A percentile compares a stretch with the other conserved stretches of the same genome.
phyloP scores from a whole-genome alignment of 2,888 invertebrate species.

The Blastobasis lacticolella region DNA sequence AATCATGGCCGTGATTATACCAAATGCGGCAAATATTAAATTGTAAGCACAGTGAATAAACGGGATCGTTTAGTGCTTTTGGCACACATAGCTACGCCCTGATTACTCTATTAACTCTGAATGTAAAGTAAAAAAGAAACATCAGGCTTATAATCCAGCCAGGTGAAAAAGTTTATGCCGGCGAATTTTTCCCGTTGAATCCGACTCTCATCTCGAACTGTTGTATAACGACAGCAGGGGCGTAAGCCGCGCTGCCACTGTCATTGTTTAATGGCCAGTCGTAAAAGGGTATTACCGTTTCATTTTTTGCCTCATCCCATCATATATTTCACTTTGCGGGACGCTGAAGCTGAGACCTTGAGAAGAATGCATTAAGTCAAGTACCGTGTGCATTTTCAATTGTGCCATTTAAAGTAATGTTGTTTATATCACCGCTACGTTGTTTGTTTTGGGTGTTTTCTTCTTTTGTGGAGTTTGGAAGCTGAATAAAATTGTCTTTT shows the following conservation, averaged over 20 bases:
- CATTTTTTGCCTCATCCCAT: constrained; percentile 29
- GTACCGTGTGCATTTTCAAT: too few relatives aligned
- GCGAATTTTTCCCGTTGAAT: constrained; percentile 15
- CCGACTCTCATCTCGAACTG: constrained; percentile 19
- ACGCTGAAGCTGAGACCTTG: constrained; percentile 7
- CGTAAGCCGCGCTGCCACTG: constrained; percentile 27
- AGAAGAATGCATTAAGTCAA: background rate
- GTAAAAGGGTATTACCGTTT: constrained; percentile 40
- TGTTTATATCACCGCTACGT: too few relatives aligned
- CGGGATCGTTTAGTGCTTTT: constrained; percentile 15
- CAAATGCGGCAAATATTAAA: background rate
- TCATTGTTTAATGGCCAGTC: constrained; percentile 46
- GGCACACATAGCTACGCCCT: constrained; percentile 6
- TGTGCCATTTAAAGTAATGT: too few relatives aligned
- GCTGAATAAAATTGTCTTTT: constrained; percentile 2
- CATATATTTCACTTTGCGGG: constrained; percentile 19
- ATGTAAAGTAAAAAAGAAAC: constrained; percentile 13
- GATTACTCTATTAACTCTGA: constrained; percentile 18
- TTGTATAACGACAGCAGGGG: constrained; percentile 18
- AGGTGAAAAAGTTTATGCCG: constrained; percentile 19
- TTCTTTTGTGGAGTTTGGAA: too few relatives aligned
- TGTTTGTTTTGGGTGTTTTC: too few relatives aligned
- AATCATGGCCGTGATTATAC: too few relatives aligned
- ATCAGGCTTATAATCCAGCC: constrained; percentile 12
- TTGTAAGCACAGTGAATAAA: constrained; percentile 5